Evolutionary conservation across 2,113 vertebrate genomes (phyloP), one percentile per base, ranked within the genome.

Genomic region (Erpornis zantholeuca): DNA sequence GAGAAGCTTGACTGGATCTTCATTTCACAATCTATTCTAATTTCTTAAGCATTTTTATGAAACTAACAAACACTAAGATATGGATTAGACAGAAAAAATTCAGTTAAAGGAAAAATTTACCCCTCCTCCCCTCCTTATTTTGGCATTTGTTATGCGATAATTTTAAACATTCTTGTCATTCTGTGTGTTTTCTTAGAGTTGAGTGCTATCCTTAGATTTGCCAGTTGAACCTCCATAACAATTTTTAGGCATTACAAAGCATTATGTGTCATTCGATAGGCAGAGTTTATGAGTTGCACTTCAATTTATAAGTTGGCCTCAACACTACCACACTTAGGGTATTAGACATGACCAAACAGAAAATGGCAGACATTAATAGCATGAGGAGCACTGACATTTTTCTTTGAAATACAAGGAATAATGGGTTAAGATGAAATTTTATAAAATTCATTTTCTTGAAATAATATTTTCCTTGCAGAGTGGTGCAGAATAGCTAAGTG

Each of bases 11-110:
- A 18, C 68, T 86, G 65, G 82, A 80, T 86, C 63, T 93, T 94
- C 38, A 78, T 96, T 95, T 94, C 94, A 97, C 73, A 91, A 85
- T 72, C 24, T 94, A 59, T 86, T 68, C 44, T 83, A 88, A 93
- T 91, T 96, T 94, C 76, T 78, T 88, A 92, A 96, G 77, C 1
- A 2, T 94, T 94, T 93, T 92, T 87, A 80, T 78, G 50, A 91
- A 86, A 92, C 38, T 38, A 91, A 81, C 54, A 49, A 95, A 90
- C 23, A 54, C 22, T 64, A n/a, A 23, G 76, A 27, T 91, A 69
- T 49, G 42, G 79, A 88, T 53, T 31, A 70, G 38, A 73, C 63
- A 12, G 18, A 94, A 82, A 31, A 93, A 81, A 81, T 65, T 76
- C 63, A 53, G 40, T 68, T 94, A 70, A 84, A 92, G 61, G 21